Percentiles rank a stretch among this genome's conserved stretches.
Evolutionary conservation across 2,888 invertebrate genomes (phyloP).

Genomic region (Plagiodera versicolora): DNA sequence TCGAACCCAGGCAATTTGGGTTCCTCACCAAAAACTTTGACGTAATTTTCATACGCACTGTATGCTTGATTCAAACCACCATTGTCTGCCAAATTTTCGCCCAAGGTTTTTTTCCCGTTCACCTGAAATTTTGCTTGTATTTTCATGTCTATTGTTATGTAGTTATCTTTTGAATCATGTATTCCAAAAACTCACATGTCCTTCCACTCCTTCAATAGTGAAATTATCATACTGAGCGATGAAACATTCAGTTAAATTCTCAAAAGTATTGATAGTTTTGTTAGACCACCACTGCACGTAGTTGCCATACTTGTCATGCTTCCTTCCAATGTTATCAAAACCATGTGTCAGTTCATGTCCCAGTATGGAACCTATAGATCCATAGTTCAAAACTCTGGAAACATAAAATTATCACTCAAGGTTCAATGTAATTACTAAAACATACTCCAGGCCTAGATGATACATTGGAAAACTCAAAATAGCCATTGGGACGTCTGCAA

Average conservation of each 20-base stretch:
- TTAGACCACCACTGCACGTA: constrained; percentile 90
- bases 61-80: constrained; percentile 77
- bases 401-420: constrained; percentile 19
- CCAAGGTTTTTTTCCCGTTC: constrained; percentile 73
- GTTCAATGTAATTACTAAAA: not conserved
- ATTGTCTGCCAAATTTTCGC: constrained; percentile 84
- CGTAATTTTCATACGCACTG: constrained; percentile 66
- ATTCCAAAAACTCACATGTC: constrained; percentile 64
- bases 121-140: too few species aligned
- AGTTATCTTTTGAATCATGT: too few species aligned
- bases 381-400: constrained; percentile 77
- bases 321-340: constrained; percentile 67
- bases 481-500: constrained; percentile 78
- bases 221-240: constrained; percentile 78
- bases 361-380: constrained; percentile 75
- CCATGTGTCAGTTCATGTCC: constrained; percentile 73
- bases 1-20: constrained; percentile 73
- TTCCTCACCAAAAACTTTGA: constrained; percentile 63
- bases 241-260: constrained; percentile 79
- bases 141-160: too few species aligned
- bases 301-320: constrained; percentile 84
- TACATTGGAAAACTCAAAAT: constrained; percentile 85
- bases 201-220: constrained; percentile 64
- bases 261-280: constrained; percentile 72
- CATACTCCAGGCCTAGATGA: constrained; percentile 78